Conservation (phyloP, 2,797 vertebrate genomes). For the Alcedo atthis region DNA sequence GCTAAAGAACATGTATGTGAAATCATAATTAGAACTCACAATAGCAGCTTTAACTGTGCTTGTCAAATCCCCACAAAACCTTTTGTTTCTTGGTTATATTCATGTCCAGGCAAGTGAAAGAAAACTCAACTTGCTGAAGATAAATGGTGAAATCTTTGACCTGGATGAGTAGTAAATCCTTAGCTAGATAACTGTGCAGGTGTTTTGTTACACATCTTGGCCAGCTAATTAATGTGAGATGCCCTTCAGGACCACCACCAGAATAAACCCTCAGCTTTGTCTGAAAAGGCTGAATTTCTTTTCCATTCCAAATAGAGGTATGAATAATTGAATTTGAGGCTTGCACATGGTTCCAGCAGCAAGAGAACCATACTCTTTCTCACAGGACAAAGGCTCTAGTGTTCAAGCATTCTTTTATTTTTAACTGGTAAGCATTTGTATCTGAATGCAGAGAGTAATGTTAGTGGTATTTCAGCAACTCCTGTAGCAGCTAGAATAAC, state of each 20-base stretch:
- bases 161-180: conserved; percentile 37
- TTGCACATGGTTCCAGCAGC: background rate
- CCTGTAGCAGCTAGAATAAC: background rate
- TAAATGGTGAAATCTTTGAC: conserved; percentile 45
- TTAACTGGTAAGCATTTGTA: background rate
- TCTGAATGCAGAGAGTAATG: background rate
- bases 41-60: background rate
- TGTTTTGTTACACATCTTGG: background rate
- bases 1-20: background rate
- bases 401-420: background rate
- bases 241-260: background rate
- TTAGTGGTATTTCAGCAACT: background rate
- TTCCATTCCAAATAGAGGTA: background rate
- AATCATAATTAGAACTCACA: background rate
- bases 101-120: conserved; percentile 48
- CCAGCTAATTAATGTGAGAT: background rate
- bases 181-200: background rate
- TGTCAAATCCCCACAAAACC: background rate
- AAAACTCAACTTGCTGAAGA: background rate
- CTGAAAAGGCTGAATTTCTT: background rate
- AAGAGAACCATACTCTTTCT: background rate
- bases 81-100: conserved; percentile 25
- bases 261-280: conserved; percentile 11
- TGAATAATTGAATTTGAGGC: background rate
- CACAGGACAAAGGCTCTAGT: background rate